Evolutionary conservation across 2,797 vertebrate species (phyloP), one percentile per base, ranked within the genome.

Genomic region (Buceros bicornis): DNA sequence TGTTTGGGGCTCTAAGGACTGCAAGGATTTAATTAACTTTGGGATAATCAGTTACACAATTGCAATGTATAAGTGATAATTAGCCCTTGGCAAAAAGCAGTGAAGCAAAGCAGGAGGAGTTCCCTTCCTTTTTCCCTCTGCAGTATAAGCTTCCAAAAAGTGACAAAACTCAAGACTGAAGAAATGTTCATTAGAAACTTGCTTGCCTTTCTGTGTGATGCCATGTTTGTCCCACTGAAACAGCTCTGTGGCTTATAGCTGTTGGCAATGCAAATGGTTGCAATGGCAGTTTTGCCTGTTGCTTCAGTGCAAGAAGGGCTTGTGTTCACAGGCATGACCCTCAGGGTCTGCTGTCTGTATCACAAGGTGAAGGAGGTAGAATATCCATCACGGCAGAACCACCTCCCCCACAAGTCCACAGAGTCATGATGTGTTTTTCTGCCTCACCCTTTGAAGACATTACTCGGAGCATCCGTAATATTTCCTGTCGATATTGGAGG

Each of bases 381-480:
- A 71, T 57, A 83, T 33, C 37, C 35, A 42, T 31, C 48, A 35
- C 47, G 58, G 82, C 56, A 96, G 69, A 95, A 90, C 26, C 53
- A 66, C 40, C 16, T 48, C 21, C 31, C 45, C 19, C 40, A 10
- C 40, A 87, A 60, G 20, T 48, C 73, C 88, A 94, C 82, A 80
- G 65, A 79, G 88, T 92, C 70, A 74, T 82, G 89, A 94, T 15
- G 40, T 93, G 88, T 73, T 87, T 95, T 93, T 62, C 82, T 94
- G 84, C 74, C 50, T 89, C 79, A 53, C 48, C 42, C 72, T 94
- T 96, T 94, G 92, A 96, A 94, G 89, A 74, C 25, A 57, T 62
- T 69, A 18, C 67, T 70, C 57, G 89, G 77, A 95, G 7, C 66
- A 77, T 87, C 77, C 78, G 79, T 87, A 85, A 93, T 35, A 25